Percentiles rank a stretch among this genome's conserved stretches.
Conservation (phyloP, 1,140 invertebrate species). For the Streblospio benedicti region DNA sequence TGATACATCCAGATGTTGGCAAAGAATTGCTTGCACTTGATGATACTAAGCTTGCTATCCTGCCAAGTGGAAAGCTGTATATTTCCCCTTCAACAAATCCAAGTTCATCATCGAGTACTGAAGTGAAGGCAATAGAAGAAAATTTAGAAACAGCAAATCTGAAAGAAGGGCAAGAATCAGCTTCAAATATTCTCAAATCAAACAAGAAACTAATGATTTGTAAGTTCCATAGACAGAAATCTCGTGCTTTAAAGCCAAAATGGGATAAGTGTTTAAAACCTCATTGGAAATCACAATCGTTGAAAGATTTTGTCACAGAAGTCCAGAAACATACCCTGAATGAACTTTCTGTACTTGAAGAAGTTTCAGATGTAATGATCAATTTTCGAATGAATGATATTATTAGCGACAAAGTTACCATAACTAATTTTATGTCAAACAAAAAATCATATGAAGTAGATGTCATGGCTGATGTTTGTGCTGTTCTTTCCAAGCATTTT, state of each 20-base stretch:
- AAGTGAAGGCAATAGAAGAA: too few species aligned
- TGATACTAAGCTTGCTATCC: not conserved
- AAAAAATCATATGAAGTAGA: constrained; percentile 79
- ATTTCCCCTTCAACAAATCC: too few species aligned
- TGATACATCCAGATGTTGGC: constrained; percentile 17
- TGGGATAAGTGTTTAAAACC: not conserved
- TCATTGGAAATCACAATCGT: not conserved
- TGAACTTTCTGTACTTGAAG: not conserved
- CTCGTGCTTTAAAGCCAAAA: not conserved
- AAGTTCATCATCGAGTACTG: too few species aligned
- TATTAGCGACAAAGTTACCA: not conserved
- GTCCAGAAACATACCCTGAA: not conserved
- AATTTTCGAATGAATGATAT: not conserved
- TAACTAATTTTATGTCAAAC: constrained; percentile 58
- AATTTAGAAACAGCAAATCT: too few species aligned
- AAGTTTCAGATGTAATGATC: not conserved
- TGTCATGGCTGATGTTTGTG: constrained; percentile 52
- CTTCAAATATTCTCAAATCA: not conserved
- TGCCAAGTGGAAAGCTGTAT: not conserved
- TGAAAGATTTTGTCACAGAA: not conserved
- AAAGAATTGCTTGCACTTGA: not conserved
- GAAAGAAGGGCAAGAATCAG: not conserved
- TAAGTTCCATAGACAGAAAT: not conserved
- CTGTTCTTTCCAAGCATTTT: constrained; percentile 34
- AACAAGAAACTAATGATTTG: not conserved